Base-by-base conservation (phyloP, 2,797 vertebrate species). In the Sparus aurata region DNA sequence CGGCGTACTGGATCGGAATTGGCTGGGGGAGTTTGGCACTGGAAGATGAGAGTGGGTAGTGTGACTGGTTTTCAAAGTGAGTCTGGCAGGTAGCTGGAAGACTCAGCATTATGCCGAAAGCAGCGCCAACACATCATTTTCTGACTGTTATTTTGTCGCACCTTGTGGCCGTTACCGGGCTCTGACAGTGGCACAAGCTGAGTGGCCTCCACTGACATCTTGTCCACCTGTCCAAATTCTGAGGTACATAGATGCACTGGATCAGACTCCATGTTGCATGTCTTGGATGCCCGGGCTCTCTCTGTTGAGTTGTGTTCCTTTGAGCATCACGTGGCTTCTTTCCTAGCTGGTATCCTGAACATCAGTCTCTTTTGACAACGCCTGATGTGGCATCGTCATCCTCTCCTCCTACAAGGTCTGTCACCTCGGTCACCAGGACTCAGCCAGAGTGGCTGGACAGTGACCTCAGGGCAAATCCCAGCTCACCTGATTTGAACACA, bases 1-100 rank as follows among this genome's bases (percentile, higher is more conserved):
- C 92, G 20, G 60, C 75, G 69, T 90, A 82, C 90, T 90, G 88
- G 89, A 91, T 90, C 79, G 73, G 87, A 84, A 90, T 90, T 90
- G 82, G 88, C 78, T 83, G 73, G 75, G 77, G 75, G 75, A 80
- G 77, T 82, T 89, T 91, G 80, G 79, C 78, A 86, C 47, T 30
- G 30, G 73, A 85, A 77, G 85, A 91, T 91, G 80, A 80, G 61
- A 82, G 75, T 63, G 58, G 78, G 55, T 43, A 55, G 54, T 73
- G 83, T 85, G 84, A 77, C 70, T 57, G 74, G 62, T 53, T 86
- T 90, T 83, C 77, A 75, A n/a, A 86, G 84, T 16, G 50, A 86
- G 59, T 79, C 79, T 73, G 80, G 58, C 82, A 88, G 89, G 75
- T 88, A 82, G 78, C 87, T 77, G 80, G 52, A 80, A 25, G 57